Percentiles rank a stretch among this genome's conserved stretches.
Conservation (phyloP, 1,140 invertebrate genomes). For the Subanguina moxae region DNA sequence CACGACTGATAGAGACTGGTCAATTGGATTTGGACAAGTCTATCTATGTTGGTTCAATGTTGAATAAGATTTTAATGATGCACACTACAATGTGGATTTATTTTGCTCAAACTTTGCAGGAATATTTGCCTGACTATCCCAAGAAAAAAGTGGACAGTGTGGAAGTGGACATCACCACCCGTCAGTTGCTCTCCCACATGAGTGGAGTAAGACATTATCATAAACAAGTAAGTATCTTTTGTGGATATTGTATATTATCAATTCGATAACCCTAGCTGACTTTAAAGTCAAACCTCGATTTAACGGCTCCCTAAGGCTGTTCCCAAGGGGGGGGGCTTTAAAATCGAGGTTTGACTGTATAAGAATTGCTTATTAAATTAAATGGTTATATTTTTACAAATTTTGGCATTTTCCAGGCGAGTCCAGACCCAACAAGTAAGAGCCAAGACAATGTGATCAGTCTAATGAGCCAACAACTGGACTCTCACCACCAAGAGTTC, state of each 20-base stretch:
- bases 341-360: no score
- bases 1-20: constrained; percentile 64
- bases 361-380: no score
- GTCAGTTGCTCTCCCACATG: constrained; percentile 46
- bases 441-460: constrained; percentile 1
- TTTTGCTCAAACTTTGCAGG: constrained; percentile 27
- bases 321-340: no score
- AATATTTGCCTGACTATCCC: constrained; percentile 64
- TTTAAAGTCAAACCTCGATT: no score
- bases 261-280: no score
- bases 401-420: background rate
- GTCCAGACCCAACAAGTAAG: no score
- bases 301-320: no score
- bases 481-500: constrained; percentile 37
- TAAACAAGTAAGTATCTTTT: constrained; percentile 28
- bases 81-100: background rate
- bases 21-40: constrained; percentile 66
- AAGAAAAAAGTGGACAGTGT: constrained; percentile 62
- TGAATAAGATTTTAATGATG: no score
- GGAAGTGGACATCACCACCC: constrained; percentile 51
- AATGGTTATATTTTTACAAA: background rate
- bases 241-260: no score
- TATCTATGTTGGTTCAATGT: constrained; percentile 60
- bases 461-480: background rate
- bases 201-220: constrained; percentile 50